Percentiles rank a stretch among this genome's conserved stretches.
Conservation (phyloP, 2,888 invertebrate genomes). For the Melanostoma scalare region DNA sequence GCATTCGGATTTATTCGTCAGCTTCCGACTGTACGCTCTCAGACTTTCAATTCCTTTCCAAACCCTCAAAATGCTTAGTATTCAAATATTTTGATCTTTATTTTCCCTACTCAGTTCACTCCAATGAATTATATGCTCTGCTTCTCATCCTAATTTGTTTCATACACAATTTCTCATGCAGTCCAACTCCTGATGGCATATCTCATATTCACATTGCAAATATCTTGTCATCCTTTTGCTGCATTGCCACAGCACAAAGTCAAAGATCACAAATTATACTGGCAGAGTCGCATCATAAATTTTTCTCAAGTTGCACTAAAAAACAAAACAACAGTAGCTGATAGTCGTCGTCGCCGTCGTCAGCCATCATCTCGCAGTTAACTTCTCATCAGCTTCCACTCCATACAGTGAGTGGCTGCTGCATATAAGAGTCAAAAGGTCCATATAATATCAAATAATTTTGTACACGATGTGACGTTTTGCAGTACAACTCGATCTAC, state of each 20-base stretch:
- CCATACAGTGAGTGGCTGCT: background rate
- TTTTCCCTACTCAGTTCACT: too few species aligned
- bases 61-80: too few species aligned
- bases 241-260: conserved; percentile 22
- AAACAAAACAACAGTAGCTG: conserved; percentile 59
- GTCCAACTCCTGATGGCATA: background rate
- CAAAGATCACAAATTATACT: conserved; percentile 64
- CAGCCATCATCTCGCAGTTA: conserved; percentile 25
- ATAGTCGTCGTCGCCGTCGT: conserved; percentile 18
- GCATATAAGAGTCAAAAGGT: conserved; percentile 53
- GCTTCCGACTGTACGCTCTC: too few species aligned
- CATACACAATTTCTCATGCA: too few species aligned
- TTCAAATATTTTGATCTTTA: too few species aligned
- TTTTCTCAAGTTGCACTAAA: conserved; percentile 44
- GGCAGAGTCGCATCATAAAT: conserved; percentile 52
- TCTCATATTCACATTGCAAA: conserved; percentile 39
- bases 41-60: too few species aligned
- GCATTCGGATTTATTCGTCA: too few species aligned
- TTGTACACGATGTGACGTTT: conserved; percentile 57
- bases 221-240: conserved; percentile 44
- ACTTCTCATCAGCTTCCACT: conserved; percentile 30
- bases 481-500: conserved; percentile 36
- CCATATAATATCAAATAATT: conserved; percentile 46
- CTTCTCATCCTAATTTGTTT: too few species aligned
- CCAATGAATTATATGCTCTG: too few species aligned